Base-by-base conservation (phyloP, 2,888 invertebrate species). In the Chrysolina oricalcia region DNA sequence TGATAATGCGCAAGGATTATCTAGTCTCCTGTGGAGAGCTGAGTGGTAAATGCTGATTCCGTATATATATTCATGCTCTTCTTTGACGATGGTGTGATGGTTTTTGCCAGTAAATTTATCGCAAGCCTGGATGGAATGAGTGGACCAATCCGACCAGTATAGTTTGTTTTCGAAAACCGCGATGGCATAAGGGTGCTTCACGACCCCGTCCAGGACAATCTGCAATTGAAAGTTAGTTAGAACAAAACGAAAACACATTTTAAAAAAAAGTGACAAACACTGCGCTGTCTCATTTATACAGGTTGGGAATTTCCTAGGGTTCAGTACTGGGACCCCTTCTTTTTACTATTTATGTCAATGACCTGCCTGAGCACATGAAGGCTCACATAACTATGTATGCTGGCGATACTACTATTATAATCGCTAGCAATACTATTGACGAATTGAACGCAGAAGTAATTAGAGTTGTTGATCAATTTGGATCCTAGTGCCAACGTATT, bases 131-230 rank as follows among this genome's bases (percentile, higher is more conserved):
- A 97, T 91, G 41, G 94, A 93, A 83, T 92, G 93, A 0, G 94
- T 93, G 0, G 91, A 90, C 95, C 95, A 96, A 87, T 98, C 97
- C 59, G 96, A 96, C 97, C 97, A 98, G 88, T 93, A 98, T 0
- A 98, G 87, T 1, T 91, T 91, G 87, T 97, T 94, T 89, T 97
- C 97, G 86, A 97, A 98, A 0, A 98, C 93, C 0, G 95, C 92
- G 78, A 98, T 90, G 0, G 96, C 93, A 88, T 94, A 96, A 0
- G 98, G 97, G 87, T 95, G 95, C 80, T 93, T 93, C 17, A 94
- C 91, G 0, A 92, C 89, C n/a, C 91, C 92, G 82, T 91, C 88
- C 1, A 92, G 85, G 23, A 92, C 85, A 1, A 89, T 82, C 85
- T 87, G 62, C 13, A 82, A 79, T 63, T 69, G 64, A 67, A 62